phyloP scores from a whole-genome alignment of 2,797 vertebrate genomes.

The Periophthalmus magnuspinnatus region DNA sequence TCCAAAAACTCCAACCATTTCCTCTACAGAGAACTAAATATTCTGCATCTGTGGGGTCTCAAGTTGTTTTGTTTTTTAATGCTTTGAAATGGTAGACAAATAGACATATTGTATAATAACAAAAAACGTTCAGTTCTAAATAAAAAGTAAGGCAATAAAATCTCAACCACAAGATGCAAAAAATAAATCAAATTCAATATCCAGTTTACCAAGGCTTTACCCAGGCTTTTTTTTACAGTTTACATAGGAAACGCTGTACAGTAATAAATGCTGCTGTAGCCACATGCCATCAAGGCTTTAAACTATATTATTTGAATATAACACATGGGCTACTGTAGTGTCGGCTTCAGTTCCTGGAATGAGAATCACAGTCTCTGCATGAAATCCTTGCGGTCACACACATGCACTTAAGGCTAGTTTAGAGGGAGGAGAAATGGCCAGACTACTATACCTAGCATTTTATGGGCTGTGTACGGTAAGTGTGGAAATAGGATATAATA shows the following conservation, averaged over 20 bases:
- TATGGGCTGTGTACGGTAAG: background rate
- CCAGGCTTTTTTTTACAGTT: background rate
- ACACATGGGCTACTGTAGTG: background rate
- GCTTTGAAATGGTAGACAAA: no score
- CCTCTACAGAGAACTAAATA: background rate
- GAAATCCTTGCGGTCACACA: conserved; percentile 5
- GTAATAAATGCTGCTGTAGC: background rate
- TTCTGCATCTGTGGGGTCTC: no score
- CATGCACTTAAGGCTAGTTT: conserved; percentile 6
- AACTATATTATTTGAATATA: conserved; percentile 6
- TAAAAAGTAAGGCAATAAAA: no score
- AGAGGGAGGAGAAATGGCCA: conserved; percentile 1
- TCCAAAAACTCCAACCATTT: background rate
- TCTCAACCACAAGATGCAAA: no score
- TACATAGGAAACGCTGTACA: background rate
- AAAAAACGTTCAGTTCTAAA: no score
- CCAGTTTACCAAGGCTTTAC: background rate
- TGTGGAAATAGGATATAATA: background rate
- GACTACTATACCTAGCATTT: conserved; percentile 8
- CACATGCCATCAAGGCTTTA: conserved; percentile 1
- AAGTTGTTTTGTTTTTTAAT: no score
- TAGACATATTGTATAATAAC: no score
- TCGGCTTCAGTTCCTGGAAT: conserved; percentile 5
- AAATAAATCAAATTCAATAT: background rate
- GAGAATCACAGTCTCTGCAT: conserved; percentile 1